phyloP scores from a whole-genome alignment of 1,140 invertebrate species.

The Achroia grisella region DNA sequence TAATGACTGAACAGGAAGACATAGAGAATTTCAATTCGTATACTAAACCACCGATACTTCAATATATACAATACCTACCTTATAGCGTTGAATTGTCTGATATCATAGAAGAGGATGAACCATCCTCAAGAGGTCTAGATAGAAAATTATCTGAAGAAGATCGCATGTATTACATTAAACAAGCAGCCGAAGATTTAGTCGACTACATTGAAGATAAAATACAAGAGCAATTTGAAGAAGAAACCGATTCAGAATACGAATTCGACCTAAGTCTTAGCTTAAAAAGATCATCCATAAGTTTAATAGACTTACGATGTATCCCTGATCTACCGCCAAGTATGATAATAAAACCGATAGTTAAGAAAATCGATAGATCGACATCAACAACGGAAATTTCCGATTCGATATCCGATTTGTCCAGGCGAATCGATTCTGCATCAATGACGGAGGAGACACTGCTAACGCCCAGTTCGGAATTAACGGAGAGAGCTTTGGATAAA shows the following conservation, averaged over 20 bases:
- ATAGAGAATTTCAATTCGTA: slow-evolving; percentile 56
- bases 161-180: slow-evolving; percentile 20
- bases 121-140: slow-evolving; percentile 42
- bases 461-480: slow-evolving; percentile 37
- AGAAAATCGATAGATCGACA: slow-evolving; percentile 53
- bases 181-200: slow-evolving; percentile 45
- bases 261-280: slow-evolving; percentile 45
- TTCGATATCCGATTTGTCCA: slow-evolving; percentile 43
- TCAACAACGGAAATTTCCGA: slow-evolving; percentile 60
- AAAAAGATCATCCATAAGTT: slow-evolving; percentile 47
- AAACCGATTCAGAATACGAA: slow-evolving; percentile 38
- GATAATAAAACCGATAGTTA: slow-evolving; percentile 53
- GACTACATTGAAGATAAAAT: slow-evolving; percentile 50
- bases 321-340: slow-evolving; percentile 59
- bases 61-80: slow-evolving; percentile 40
- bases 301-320: slow-evolving; percentile 60
- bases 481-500: slow-evolving; percentile 53
- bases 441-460: slow-evolving; percentile 56
- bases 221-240: slow-evolving; percentile 31
- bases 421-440: slow-evolving; percentile 44
- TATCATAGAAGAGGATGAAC: slow-evolving; percentile 65
- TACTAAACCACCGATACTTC: slow-evolving; percentile 45
- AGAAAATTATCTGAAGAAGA: slow-evolving; percentile 35
- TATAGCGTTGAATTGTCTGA: slow-evolving; percentile 62
- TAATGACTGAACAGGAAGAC: slow-evolving; percentile 59